Conservation (phyloP, 2,113 vertebrate species). For the Boleophthalmus pectinirostris region DNA sequence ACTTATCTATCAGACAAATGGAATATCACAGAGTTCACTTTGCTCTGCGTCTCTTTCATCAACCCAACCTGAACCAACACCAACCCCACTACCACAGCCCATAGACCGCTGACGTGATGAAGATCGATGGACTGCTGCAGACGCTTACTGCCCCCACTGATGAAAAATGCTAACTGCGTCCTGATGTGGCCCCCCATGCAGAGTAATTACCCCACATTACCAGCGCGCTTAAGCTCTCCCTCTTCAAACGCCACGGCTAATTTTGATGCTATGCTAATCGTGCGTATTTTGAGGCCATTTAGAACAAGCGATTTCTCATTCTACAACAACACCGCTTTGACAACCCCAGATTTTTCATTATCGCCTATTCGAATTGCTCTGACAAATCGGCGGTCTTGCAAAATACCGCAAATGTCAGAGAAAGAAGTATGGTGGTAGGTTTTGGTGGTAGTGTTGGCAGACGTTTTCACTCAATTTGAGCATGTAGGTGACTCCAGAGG, state of each 20-base stretch:
- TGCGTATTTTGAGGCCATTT: background rate
- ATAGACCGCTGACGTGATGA: slow-evolving; percentile 56
- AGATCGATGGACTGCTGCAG: slow-evolving; percentile 68
- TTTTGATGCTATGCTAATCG: slow-evolving; percentile 33
- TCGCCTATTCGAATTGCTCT: background rate
- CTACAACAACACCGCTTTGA: background rate
- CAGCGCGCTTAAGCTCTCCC: slow-evolving; percentile 37
- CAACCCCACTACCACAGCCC: slow-evolving; percentile 24
- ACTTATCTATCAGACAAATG: background rate
- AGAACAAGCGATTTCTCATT: background rate
- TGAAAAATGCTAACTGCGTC: slow-evolving; percentile 79
- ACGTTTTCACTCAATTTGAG: slow-evolving; percentile 39
- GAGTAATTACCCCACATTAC: slow-evolving; percentile 64
- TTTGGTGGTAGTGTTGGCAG: slow-evolving; percentile 46
- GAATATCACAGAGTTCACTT: slow-evolving; percentile 15
- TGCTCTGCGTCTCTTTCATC: slow-evolving; percentile 67
- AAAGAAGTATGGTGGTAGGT: slow-evolving; percentile 27
- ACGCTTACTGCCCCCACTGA: slow-evolving; percentile 68
- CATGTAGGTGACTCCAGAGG: slow-evolving; percentile 45
- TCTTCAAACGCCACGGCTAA: slow-evolving; percentile 31
- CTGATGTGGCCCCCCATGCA: slow-evolving; percentile 60
- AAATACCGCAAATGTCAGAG: slow-evolving; percentile 9
- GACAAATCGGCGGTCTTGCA: slow-evolving; percentile 22
- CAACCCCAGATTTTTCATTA: background rate
- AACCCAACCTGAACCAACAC: slow-evolving; percentile 46